These are phyloP conservation scores for Cathartes aura DNA, from an alignment of 2,113 vertebrate species.

Conservation along the genomic window DNA sequence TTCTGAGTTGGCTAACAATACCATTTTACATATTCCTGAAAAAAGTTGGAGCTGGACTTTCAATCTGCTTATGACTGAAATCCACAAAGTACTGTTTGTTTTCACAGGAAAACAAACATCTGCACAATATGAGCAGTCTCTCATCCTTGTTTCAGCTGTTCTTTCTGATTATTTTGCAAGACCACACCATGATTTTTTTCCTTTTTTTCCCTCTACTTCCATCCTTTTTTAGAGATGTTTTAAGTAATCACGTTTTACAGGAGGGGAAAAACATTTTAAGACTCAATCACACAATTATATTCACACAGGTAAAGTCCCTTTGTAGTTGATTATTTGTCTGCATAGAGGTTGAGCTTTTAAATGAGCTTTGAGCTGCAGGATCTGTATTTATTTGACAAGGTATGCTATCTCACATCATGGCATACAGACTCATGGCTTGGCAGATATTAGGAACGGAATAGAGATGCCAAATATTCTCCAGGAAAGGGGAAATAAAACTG, in stretches of 20 bases:
- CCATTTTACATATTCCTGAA: not conserved
- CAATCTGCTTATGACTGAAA: not conserved
- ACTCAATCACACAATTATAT: not conserved
- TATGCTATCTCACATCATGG: not conserved
- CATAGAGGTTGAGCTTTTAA: not conserved
- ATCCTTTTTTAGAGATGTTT: accelerated
- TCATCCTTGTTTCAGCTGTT: not conserved
- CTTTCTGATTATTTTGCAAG: not conserved
- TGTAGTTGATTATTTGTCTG: not conserved
- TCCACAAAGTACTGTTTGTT: not conserved
- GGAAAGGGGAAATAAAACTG: not conserved
- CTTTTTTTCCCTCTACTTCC: accelerated
- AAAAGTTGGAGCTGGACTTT: not conserved
- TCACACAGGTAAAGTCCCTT: not conserved
- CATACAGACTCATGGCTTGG: not conserved
- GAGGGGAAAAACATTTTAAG: not conserved
- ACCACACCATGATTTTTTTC: not conserved
- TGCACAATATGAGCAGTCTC: not conserved
- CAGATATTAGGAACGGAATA: not conserved
- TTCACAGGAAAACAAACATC: not conserved
- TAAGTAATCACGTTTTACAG: not conserved
- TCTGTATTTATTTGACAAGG: not conserved
- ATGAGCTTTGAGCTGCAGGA: not conserved
- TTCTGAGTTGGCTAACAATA: not conserved
- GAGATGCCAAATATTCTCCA: not conserved